Base-by-base conservation (phyloP, 2,888 invertebrate species). In the Leucoma salicis region DNA sequence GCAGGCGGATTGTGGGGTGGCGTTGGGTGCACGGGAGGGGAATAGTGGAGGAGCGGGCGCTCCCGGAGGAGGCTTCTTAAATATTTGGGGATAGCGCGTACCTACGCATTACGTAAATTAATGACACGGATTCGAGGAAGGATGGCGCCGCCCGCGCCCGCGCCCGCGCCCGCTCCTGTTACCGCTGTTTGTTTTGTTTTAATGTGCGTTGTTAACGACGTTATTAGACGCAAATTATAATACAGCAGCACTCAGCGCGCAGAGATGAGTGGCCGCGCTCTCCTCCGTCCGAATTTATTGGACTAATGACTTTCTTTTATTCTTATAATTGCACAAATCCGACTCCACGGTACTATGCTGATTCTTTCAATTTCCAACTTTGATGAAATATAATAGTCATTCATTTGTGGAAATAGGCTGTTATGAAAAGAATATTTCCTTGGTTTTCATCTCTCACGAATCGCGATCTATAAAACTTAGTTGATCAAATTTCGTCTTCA, bases 31-130 rank as follows among this genome's bases (percentile, higher is more conserved):
- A 63, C 65, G 74, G 61, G 61, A 48, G 66, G 73, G 74, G 74
- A 75, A 80, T 86, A 87, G 88, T 85, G 89, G 86, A 82, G 87
- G 75, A 82, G 70, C 82, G 83, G 85, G 82, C 79, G 84, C 87
- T 84, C 86, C 84, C 85, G 84, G 82, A 90, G 88, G 88, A 87
- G 89, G 88, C 89, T 88, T 89, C 89, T 89, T 89, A 89, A 89
- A 89, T 89, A 89, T 89, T 89, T 89, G 89, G 88, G 89, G 89
- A 88, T 89, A 89, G 89, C 89, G 89, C 89, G 89, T 88, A 89
- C 88, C 87, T 88, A 88, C 89, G 89, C 89, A 89, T 89, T 89
- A 89, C 89, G 89, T 88, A 89, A 89, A 89, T 89, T 88, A 89
- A 89, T 89, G 89, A 89, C 89, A 88, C 89, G 89, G 89, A 88